Base-by-base conservation (phyloP, 1,140 invertebrate species). In the Neoseiulus cucumeris region DNA sequence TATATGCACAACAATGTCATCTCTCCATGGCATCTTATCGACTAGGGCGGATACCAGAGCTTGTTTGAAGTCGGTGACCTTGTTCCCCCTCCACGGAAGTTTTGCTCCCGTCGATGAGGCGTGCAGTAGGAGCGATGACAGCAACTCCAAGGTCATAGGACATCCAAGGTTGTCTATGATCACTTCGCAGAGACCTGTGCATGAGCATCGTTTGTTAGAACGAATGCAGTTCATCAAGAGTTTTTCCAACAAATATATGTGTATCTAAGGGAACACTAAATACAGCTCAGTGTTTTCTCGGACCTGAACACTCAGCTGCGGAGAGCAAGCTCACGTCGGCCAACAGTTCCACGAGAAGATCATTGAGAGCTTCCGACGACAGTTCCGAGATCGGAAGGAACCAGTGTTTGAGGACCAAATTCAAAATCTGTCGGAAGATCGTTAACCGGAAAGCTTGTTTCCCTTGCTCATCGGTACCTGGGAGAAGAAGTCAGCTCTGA, bases 121-220 rank as follows among this genome's bases (percentile, higher is more conserved):
- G 51, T 59, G 51, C 22, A 59, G 22, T 25, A 59, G 22, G 14
- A 59, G 22, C n/a, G 51, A 59, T 33, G 51, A 59, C 22, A 59
- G 22, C 17, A 59, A 9, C 51, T 59, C 51, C 25, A 59, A 14
- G 17, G 51, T 59, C 51, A 59, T 59, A 25, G 51, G 51, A 59
- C 51, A 59, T 20, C 51, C 51, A 59, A 59, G 51, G 33, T 59
- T 59, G 22, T 59, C 51, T 12, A 59, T 33, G 22, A 59, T 59
- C 4, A 33, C 33, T 25, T 59, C 51, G 22, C 51, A 59, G 14
- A 59, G 51, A 4, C n/a, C 51, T 59, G 14, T 47, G 4, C 28
- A 6, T 47, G 45, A 22, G 45, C 4, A 28, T 47, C 4, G 7
- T 20, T 14, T 44, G 42, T 47, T 22, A 4, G 28, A 47, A 28